Base-by-base conservation (phyloP, 2,888 invertebrate genomes). In the Coelopa pilipes region DNA sequence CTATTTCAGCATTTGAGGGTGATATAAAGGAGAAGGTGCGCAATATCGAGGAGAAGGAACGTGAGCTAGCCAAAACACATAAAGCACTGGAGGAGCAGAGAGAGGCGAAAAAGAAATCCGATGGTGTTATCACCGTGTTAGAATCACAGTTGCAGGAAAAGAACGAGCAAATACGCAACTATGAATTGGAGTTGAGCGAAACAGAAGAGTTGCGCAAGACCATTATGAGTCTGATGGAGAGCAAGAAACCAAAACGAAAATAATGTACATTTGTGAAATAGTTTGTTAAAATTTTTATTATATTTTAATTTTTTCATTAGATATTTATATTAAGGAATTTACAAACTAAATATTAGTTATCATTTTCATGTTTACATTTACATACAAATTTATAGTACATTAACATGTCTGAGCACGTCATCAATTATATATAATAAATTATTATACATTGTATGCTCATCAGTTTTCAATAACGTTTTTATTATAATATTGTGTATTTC, bases 161-260 rank as follows among this genome's bases (percentile, higher is more conserved):
- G 74, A 87, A 87, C 76, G 85, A 86, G 63, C 83, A 83, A 72
- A 82, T 87, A 75, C 83, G 85, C 24, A 78, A 76, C 72, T 83
- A 84, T 21, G 87, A 87, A 76, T 77, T 78, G 72, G 87, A 87
- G 76, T 78, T 86, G 2, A 85, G 83, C 74, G 87, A 87, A 79
- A 86, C 86, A 0, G 87, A 87, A 75, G 87, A 87, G 72, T 74
- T 87, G 79, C 84, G 87, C 45, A 86, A 86, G 78, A 87, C 86
- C 7, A 86, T 87, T 63, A 81, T 87, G 79, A 86, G 86, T 76
- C 79, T 87, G 5, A 87, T 87, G 87, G 86, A 87, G 72, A 87
- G 86, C 78, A 87, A 87, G 79, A 85, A 85, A 74, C 86, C 87
- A 11, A 87, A 87, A 72, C 80, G 62, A 24, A 62, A 62, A 15